phyloP scores from a whole-genome alignment of 1,140 invertebrate genomes.

The Orius laevigatus region DNA sequence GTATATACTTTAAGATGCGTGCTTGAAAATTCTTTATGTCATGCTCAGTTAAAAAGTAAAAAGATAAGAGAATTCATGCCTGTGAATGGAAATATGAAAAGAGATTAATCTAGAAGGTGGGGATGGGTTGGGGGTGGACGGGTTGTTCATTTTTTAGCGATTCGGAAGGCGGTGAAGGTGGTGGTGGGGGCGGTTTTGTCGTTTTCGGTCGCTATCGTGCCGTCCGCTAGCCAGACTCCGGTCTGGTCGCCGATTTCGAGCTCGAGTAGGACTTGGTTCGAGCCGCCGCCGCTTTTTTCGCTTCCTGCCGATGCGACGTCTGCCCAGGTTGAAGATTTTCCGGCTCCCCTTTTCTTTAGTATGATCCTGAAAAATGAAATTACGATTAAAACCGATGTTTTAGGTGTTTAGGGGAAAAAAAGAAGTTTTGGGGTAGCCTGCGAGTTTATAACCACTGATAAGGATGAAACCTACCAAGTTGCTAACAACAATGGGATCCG shows the following conservation, averaged over 20 bases:
- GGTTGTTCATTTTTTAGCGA: slow-evolving; percentile 27
- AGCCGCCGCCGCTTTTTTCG: slow-evolving; percentile 23
- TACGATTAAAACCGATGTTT: too few species aligned
- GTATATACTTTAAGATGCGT: not conserved
- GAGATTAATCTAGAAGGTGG: not conserved
- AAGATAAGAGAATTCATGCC: slow-evolving; percentile 1
- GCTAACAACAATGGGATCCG: too few species aligned
- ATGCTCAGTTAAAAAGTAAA: not conserved
- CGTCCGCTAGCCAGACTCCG: slow-evolving; percentile 28
- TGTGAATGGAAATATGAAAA: not conserved
- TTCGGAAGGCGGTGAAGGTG: slow-evolving; percentile 30
- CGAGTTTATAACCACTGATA: too few species aligned
- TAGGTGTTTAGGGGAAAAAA: too few species aligned
- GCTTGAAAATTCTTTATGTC: too few species aligned
- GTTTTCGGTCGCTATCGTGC: slow-evolving; percentile 23
- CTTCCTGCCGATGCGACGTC: slow-evolving; percentile 24
- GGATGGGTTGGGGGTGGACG: not conserved
- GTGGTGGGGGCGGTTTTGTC: slow-evolving; percentile 16
- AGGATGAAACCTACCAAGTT: too few species aligned
- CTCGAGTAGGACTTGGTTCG: slow-evolving; percentile 28
- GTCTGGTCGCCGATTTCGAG: slow-evolving; percentile 29
- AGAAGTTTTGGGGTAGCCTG: too few species aligned
- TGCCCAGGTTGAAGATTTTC: slow-evolving; percentile 27
- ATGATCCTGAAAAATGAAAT: slow-evolving; percentile 21
- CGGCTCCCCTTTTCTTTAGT: slow-evolving; percentile 26